Evolutionary conservation across 2,797 vertebrate genomes (phyloP).

Genomic region (Propithecus perrieri): DNA sequence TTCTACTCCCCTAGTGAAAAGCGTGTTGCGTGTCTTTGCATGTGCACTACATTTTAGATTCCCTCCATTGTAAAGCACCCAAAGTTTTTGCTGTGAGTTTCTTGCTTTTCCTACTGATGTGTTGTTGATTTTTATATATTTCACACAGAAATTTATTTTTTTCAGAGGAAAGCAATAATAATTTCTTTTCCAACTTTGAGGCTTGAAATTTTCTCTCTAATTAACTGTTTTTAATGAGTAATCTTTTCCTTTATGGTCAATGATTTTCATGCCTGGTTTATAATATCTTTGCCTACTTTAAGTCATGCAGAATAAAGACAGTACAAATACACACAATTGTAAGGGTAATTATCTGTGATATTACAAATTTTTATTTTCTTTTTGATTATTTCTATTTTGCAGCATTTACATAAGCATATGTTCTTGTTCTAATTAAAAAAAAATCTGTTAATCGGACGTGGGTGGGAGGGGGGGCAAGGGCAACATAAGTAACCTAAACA

Average conservation of each 20-base stretch:
- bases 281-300: background rate
- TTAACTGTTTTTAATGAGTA: background rate
- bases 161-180: background rate
- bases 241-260: background rate
- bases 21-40: background rate
- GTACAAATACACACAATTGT: background rate
- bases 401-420: background rate
- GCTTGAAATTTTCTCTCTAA: background rate
- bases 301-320: background rate
- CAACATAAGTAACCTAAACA: too few relatives aligned
- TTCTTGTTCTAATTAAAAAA: background rate
- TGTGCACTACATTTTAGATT: too few relatives aligned
- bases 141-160: background rate
- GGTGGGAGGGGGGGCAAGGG: too few relatives aligned
- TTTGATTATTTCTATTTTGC: background rate
- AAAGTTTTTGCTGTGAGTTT: background rate
- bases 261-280: background rate
- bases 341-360: background rate
- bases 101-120: background rate
- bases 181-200: background rate
- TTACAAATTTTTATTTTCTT: background rate
- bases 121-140: background rate
- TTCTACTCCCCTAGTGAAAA: background rate
- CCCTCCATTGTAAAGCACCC: background rate
- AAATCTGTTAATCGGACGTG: too few relatives aligned